These are phyloP conservation scores for Diplosoma virens DNA, from an alignment of 23 tunicate species.

Conservation along the genomic window DNA sequence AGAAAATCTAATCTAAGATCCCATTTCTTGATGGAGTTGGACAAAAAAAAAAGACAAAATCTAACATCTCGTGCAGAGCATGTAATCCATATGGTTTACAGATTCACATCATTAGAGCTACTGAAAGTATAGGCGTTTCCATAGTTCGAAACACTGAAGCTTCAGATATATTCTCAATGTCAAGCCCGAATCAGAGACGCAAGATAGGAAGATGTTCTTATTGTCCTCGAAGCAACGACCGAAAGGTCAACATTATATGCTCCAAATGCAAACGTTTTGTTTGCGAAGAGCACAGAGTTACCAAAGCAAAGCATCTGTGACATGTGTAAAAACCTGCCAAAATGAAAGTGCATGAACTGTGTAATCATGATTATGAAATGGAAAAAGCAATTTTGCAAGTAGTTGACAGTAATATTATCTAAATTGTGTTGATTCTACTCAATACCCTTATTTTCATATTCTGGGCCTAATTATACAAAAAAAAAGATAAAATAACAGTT, in stretches of 20 bases:
- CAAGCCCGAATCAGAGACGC: too few species aligned
- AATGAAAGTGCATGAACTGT: slow-evolving; percentile 20
- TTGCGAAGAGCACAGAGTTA: slow-evolving; percentile 25
- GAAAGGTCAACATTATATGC: slow-evolving; percentile 17
- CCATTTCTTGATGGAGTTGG: slow-evolving; percentile 22
- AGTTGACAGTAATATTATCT: background rate
- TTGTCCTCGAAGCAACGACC: too few species aligned
- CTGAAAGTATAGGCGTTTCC: slow-evolving; percentile 29
- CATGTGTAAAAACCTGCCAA: slow-evolving; percentile 10
- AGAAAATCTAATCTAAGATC: slow-evolving; percentile 25
- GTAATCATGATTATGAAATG: background rate
- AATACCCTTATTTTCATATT: background rate
- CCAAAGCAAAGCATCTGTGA: slow-evolving; percentile 14
- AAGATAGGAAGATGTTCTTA: too few species aligned
- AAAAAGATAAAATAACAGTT: background rate
- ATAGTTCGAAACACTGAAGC: slow-evolving; percentile 13
- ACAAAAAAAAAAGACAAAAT: slow-evolving; percentile 4
- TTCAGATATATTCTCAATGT: too few species aligned
- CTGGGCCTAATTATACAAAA: background rate
- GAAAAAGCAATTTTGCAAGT: background rate
- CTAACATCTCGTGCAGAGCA: slow-evolving; percentile 19
- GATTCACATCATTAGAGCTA: slow-evolving; percentile 30
- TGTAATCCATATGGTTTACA: slow-evolving; percentile 19
- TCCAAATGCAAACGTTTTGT: slow-evolving; percentile 24
- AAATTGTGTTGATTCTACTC: background rate